Percentiles rank a stretch among this genome's conserved stretches.
These are phyloP conservation scores for Seriola rivoliana DNA, from an alignment of 2,113 vertebrate genomes.

Conservation along the genomic window DNA sequence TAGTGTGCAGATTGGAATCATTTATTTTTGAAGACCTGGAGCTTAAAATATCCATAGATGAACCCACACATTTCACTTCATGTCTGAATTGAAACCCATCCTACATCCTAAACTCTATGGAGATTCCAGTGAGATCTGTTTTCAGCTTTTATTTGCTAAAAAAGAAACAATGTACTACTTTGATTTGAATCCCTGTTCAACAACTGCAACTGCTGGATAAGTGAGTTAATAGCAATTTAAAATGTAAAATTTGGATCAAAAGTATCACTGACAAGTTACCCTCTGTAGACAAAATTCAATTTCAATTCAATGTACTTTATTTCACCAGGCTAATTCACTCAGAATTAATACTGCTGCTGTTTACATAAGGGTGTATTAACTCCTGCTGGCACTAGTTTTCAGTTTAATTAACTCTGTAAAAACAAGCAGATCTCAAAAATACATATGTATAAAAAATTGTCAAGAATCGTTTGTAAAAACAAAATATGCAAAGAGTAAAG, in stretches of 20 bases:
- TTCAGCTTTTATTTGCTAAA: background rate
- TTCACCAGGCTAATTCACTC: background rate
- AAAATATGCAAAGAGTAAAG: background rate
- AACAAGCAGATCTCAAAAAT: background rate
- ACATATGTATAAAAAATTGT: background rate
- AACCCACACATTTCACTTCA: too few species aligned
- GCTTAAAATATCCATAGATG: background rate
- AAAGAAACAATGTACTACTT: background rate
- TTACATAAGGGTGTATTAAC: background rate
- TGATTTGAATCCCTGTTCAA: background rate
- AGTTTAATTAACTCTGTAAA: background rate
- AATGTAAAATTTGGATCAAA: background rate
- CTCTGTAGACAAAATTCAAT: background rate
- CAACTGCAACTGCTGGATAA: background rate
- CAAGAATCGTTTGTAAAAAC: background rate
- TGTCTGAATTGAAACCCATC: background rate
- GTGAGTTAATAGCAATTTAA: background rate
- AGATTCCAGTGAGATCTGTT: background rate
- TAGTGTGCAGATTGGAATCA: background rate
- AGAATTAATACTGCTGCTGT: background rate
- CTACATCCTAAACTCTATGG: background rate
- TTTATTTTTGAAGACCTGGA: background rate
- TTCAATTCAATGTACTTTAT: background rate
- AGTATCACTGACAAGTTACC: background rate
- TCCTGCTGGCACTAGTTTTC: background rate